A percentile compares a stretch with the other conserved stretches of the same genome.
Conservation (phyloP, 2,797 vertebrate species). For the Macrochelys suwanniensis region DNA sequence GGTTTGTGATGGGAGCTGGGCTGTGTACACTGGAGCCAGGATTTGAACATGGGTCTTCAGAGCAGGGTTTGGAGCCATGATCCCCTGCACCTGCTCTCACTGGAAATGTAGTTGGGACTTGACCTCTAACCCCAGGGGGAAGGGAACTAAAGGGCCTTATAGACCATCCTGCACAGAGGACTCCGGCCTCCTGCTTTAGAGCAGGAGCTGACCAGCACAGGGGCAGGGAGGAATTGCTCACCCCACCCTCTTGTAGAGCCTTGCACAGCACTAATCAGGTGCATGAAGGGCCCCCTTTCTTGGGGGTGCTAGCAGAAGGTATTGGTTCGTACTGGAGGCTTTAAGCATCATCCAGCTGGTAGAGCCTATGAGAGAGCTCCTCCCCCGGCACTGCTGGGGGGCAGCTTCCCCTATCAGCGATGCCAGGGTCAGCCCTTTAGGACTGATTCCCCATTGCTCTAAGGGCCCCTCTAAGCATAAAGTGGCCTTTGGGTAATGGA, state of each 20-base stretch:
- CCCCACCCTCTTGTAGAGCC: background rate
- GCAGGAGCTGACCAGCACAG: background rate
- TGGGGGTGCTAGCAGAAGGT: background rate
- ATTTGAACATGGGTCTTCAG: background rate
- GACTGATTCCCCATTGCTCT: rapidly evolving
- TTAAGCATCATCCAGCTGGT: background rate
- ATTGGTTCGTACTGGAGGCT: background rate
- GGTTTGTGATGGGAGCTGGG: background rate
- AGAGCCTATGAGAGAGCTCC: background rate
- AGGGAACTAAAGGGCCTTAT: background rate
- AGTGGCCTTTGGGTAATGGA: background rate
- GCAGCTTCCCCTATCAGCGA: background rate
- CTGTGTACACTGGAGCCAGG: constrained; percentile 19
- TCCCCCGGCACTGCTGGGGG: background rate
- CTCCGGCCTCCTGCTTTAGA: background rate
- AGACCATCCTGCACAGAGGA: background rate
- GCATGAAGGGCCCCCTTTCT: background rate
- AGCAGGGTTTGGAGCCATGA: background rate
- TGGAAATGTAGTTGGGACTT: background rate
- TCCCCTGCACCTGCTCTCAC: background rate
- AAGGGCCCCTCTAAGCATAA: background rate
- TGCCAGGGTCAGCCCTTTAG: background rate
- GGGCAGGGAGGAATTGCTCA: background rate
- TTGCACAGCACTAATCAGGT: background rate
- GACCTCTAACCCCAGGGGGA: background rate